These are phyloP conservation scores for Cuniculus paca DNA, from an alignment of 2,797 vertebrate genomes.

Conservation along the genomic window DNA sequence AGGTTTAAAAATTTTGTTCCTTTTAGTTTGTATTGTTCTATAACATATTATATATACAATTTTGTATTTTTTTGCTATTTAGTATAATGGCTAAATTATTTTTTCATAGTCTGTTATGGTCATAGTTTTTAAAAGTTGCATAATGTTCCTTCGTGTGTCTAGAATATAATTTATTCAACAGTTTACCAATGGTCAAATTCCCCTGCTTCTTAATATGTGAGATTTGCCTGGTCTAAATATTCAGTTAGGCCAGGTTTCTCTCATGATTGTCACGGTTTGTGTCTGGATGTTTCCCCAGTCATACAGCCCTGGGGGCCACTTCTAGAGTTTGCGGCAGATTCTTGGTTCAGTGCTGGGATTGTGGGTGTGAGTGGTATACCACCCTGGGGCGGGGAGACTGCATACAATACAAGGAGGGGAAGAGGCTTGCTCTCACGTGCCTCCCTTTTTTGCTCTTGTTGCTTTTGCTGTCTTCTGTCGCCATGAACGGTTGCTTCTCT, in stretches of 20 bases:
- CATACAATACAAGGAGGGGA: too few relatives aligned
- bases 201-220: neutral
- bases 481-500: too few relatives aligned
- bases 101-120: neutral
- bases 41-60: neutral
- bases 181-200: neutral
- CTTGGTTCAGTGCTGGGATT: too few relatives aligned
- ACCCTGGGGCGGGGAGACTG: too few relatives aligned
- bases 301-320: too few relatives aligned
- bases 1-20: neutral
- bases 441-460: too few relatives aligned
- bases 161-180: neutral
- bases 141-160: neutral
- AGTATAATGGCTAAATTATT: neutral
- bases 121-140: neutral
- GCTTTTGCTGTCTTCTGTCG: too few relatives aligned
- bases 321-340: too few relatives aligned
- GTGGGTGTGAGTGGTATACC: too few relatives aligned
- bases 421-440: too few relatives aligned
- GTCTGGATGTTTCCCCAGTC: too few relatives aligned
- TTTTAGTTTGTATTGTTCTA: conserved; percentile 13
- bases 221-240: neutral
- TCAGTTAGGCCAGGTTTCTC: neutral
- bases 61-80: conserved; percentile 17
- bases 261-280: neutral